phyloP scores from a whole-genome alignment of 2,113 vertebrate species.

The Lycaon pictus region DNA sequence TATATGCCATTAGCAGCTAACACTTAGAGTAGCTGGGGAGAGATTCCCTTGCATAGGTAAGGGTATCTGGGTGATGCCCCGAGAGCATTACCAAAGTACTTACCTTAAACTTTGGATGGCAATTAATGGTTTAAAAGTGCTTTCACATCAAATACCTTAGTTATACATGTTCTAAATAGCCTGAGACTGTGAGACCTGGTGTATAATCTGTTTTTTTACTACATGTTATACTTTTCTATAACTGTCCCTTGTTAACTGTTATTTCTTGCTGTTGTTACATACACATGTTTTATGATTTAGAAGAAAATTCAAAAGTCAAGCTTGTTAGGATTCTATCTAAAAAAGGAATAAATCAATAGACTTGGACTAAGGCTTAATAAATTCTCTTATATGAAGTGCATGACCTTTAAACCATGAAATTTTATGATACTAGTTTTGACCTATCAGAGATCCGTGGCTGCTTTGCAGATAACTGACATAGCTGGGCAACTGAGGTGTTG shows the following conservation, averaged over 20 bases:
- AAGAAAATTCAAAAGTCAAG: not conserved
- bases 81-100: too few relatives aligned
- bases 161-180: not conserved
- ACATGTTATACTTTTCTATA: not conserved
- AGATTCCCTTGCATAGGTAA: not conserved
- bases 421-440: not conserved
- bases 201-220: not conserved
- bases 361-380: not conserved
- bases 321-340: conserved; percentile 40
- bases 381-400: not conserved
- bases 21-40: not conserved
- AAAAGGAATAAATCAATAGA: not conserved
- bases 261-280: not conserved
- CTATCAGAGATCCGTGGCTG: not conserved
- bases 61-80: not conserved
- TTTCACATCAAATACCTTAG: not conserved
- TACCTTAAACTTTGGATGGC: not conserved
- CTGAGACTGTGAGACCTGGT: not conserved
- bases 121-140: not conserved
- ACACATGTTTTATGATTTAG: not conserved
- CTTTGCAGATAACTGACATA: not conserved
- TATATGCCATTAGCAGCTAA: not conserved
- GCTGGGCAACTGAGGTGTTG: not conserved
- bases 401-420: not conserved
- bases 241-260: not conserved